phyloP scores from a whole-genome alignment of 23 tunicate species.

The Halocynthia aurantium region DNA sequence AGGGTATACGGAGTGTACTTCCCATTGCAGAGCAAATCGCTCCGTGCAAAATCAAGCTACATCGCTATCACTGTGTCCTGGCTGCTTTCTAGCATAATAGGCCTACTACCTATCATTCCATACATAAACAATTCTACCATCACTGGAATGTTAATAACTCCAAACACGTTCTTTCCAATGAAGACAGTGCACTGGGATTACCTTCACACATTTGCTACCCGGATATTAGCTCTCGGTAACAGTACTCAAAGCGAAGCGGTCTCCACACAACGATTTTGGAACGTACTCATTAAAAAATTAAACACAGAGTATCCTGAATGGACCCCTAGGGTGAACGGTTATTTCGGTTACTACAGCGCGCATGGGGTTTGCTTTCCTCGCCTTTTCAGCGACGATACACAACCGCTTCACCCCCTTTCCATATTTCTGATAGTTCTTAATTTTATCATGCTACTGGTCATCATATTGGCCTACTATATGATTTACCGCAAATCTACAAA shows the following conservation, averaged over 20 bases:
- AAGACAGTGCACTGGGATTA: slow-evolving; percentile 12
- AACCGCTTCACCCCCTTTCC: slow-evolving; percentile 5
- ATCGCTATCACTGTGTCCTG: slow-evolving; percentile 14
- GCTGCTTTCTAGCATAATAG: slow-evolving; percentile 13
- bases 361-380: slow-evolving; percentile 44
- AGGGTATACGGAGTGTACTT: slow-evolving; percentile 20
- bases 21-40: slow-evolving; percentile 11
- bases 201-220: slow-evolving; percentile 15
- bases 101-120: slow-evolving; percentile 19
- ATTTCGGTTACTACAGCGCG: slow-evolving; percentile 41
- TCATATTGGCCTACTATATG: background rate
- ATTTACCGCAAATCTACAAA: slow-evolving; percentile 1
- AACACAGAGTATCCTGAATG: background rate
- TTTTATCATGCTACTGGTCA: background rate
- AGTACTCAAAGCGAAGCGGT: background rate
- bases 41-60: background rate
- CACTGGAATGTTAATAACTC: slow-evolving; percentile 12
- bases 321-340: background rate
- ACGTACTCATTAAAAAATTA: background rate
- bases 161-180: slow-evolving; percentile 17
- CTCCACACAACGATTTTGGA: background rate
- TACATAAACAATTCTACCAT: slow-evolving; percentile 8
- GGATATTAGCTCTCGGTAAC: slow-evolving; percentile 1
- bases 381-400: background rate
- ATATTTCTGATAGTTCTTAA: slow-evolving; percentile 1